phyloP scores from a whole-genome alignment of 1,140 invertebrate genomes.

The Drosophila azteca region DNA sequence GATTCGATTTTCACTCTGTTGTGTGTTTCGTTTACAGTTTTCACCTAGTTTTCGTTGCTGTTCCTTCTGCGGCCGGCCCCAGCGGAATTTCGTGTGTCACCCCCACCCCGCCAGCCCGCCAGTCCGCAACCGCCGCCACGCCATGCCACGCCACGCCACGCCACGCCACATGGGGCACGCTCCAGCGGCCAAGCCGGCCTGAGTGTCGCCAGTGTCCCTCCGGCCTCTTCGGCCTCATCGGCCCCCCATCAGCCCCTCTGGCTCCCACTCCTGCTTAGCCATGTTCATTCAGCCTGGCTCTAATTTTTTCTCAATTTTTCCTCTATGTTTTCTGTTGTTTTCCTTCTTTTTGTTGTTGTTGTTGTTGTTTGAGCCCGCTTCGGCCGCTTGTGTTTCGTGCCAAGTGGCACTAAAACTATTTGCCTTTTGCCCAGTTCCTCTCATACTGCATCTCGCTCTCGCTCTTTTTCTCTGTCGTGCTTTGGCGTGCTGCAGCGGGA shows the following conservation, averaged over 20 bases:
- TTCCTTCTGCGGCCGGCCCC: conserved; percentile 37
- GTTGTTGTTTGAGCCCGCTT: conserved; percentile 48
- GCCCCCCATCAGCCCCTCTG: neutral
- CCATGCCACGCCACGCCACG: conserved; percentile 2
- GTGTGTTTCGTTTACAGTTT: conserved; percentile 65
- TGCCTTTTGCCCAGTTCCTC: conserved; percentile 64
- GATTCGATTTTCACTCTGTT: conserved; percentile 67
- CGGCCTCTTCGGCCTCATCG: neutral
- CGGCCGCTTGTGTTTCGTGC: conserved; percentile 65
- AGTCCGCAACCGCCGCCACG: neutral
- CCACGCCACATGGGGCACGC: neutral
- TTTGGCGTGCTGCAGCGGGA: conserved; percentile 19
- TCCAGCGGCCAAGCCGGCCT: conserved; percentile 41
- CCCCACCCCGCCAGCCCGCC: conserved; percentile 1
- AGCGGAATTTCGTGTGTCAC: conserved; percentile 57
- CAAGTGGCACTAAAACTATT: conserved; percentile 82
- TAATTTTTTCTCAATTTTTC: conserved; percentile 48
- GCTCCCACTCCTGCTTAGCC: conserved; percentile 34
- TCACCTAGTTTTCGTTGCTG: conserved; percentile 64
- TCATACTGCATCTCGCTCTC: neutral
- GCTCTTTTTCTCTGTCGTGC: neutral
- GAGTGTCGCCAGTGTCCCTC: conserved; percentile 55
- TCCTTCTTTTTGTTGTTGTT: neutral
- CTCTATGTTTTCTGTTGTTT: conserved; percentile 14
- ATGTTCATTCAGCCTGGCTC: conserved; percentile 60